Evolutionary conservation across 2,797 vertebrate species (phyloP).

Genomic region (Helarctos malayanus): DNA sequence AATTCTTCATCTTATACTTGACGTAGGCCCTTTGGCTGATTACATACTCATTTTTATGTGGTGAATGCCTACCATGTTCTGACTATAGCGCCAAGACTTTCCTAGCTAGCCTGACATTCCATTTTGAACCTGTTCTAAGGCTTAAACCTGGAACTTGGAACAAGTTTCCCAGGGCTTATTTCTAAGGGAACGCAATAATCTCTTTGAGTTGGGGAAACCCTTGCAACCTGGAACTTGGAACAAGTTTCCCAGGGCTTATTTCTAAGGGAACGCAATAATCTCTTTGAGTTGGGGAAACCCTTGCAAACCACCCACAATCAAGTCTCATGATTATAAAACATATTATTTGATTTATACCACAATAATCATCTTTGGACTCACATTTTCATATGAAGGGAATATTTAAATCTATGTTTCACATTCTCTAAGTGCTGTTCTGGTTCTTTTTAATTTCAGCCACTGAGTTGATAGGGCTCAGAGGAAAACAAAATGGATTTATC

Average conservation of each 20-base stretch:
- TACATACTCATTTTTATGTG: not conserved
- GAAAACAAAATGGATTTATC: constrained; percentile 83
- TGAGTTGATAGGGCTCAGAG: constrained; percentile 65
- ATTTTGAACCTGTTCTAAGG: not conserved
- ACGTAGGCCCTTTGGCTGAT: not conserved
- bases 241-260: not conserved
- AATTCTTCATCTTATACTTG: not conserved
- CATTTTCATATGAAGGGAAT: constrained; percentile 36
- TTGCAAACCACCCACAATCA: not conserved
- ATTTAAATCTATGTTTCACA: constrained; percentile 51
- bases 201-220: not conserved
- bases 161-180: not conserved
- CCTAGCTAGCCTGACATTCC: not conserved
- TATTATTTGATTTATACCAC: constrained; percentile 65
- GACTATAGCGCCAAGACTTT: not conserved
- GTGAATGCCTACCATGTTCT: not conserved
- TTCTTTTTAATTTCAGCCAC: constrained; percentile 78
- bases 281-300: not conserved
- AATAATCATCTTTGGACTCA: constrained; percentile 16
- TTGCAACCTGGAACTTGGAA: not conserved
- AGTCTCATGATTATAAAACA: constrained; percentile 33
- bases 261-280: not conserved
- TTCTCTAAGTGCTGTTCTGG: constrained; percentile 63
- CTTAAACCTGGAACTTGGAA: not conserved
- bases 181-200: not conserved